Evolutionary conservation across 2,888 invertebrate species (phyloP).

Genomic region (Agriopis marginaria): DNA sequence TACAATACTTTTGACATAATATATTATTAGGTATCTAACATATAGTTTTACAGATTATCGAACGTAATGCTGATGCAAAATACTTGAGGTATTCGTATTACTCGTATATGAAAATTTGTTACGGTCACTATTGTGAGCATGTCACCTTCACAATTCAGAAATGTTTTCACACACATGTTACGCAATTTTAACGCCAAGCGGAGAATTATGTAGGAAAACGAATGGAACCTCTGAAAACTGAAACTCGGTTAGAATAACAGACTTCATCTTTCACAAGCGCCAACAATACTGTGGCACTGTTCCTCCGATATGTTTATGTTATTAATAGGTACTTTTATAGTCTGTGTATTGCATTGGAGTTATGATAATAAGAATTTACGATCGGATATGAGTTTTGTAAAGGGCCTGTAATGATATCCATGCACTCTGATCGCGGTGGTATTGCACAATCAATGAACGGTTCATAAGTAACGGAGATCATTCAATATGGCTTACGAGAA

Average conservation of each 20-base stretch:
- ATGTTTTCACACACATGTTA: slow-evolving; percentile 26
- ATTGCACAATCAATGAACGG: slow-evolving; percentile 47
- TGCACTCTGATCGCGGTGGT: slow-evolving; percentile 43
- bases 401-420: slow-evolving; percentile 31
- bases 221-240: slow-evolving; percentile 37
- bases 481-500: slow-evolving; percentile 60
- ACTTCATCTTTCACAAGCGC: slow-evolving; percentile 34
- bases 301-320: slow-evolving; percentile 46
- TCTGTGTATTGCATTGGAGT: slow-evolving; percentile 48
- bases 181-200: slow-evolving; percentile 24
- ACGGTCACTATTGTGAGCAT: not conserved
- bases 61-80: not conserved
- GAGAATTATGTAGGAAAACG: slow-evolving; percentile 26
- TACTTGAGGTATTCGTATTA: not conserved
- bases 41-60: too few species aligned
- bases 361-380: slow-evolving; percentile 63
- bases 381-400: slow-evolving; percentile 49
- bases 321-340: slow-evolving; percentile 34
- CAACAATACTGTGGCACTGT: slow-evolving; percentile 44
- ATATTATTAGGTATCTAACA: too few species aligned
- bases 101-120: not conserved
- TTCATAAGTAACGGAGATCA: slow-evolving; percentile 33
- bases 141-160: slow-evolving; percentile 10
- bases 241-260: slow-evolving; percentile 43
- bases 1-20: too few species aligned